Evolutionary conservation across 2,797 vertebrate genomes (phyloP).

Genomic region (Paratrypauchen microcephalus): DNA sequence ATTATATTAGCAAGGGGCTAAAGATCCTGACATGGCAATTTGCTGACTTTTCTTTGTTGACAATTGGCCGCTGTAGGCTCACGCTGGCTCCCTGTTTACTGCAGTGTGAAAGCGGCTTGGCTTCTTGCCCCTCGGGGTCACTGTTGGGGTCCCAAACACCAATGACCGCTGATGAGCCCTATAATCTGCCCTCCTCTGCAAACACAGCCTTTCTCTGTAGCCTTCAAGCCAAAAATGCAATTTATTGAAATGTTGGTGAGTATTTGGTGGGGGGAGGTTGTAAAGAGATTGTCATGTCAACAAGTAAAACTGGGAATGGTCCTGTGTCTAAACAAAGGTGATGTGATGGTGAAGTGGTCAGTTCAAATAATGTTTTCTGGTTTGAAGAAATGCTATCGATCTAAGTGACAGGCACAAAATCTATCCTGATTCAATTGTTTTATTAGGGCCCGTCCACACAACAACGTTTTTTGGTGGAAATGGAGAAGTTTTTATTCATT

Average conservation of each 20-base stretch:
- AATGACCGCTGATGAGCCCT: slow-evolving; percentile 85
- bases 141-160: slow-evolving; percentile 77
- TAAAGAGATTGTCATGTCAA: slow-evolving; percentile 38
- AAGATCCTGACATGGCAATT: slow-evolving; percentile 90
- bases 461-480: too few species aligned
- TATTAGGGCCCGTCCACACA: too few species aligned
- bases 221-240: slow-evolving; percentile 55
- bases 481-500: too few species aligned
- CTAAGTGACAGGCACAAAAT: not conserved
- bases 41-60: slow-evolving; percentile 82
- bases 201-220: slow-evolving; percentile 68
- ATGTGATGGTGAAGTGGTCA: slow-evolving; percentile 24
- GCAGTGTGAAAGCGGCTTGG: slow-evolving; percentile 80
- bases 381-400: not conserved
- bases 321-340: slow-evolving; percentile 16
- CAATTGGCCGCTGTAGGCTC: slow-evolving; percentile 78
- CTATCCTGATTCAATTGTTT: slow-evolving; percentile 2
- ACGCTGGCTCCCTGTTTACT: slow-evolving; percentile 66
- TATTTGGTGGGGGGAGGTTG: not conserved
- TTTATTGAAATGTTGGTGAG: not conserved
- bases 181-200: slow-evolving; percentile 81
- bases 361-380: slow-evolving; percentile 6
- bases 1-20: slow-evolving; percentile 77
- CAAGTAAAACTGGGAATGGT: slow-evolving; percentile 34
- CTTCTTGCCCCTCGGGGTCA: slow-evolving; percentile 78